Percentiles rank a stretch among this genome's conserved stretches.
Conservation (phyloP, 2,113 vertebrate genomes). For the Pampusana beccarii region DNA sequence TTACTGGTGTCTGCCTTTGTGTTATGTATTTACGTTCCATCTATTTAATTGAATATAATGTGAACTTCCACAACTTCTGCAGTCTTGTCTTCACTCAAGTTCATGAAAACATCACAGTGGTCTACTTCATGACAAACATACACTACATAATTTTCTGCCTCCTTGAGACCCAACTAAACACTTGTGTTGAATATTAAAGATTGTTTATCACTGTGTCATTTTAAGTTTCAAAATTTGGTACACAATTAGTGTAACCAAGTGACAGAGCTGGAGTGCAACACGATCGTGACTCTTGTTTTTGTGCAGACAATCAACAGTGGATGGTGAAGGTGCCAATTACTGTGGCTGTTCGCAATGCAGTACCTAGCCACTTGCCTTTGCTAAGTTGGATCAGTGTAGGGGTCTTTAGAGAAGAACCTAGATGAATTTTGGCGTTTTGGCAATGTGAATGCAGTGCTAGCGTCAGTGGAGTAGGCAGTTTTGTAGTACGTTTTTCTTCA, state of each 20-base stretch:
- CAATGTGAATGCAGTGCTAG: not conserved
- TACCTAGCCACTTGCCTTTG: not conserved
- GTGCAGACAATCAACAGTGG: not conserved
- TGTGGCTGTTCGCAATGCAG: not conserved
- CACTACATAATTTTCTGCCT: not conserved
- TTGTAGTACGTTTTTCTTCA: not conserved
- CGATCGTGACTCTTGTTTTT: not conserved
- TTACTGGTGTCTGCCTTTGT: not conserved
- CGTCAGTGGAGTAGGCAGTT: not conserved
- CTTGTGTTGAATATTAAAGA: not conserved
- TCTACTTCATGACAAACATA: not conserved
- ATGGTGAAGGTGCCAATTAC: not conserved
- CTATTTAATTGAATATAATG: not conserved
- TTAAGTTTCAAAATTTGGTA: not conserved
- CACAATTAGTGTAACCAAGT: not conserved
- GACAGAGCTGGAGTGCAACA: not conserved
- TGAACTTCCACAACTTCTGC: not conserved
- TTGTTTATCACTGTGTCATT: not conserved
- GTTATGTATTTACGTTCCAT: not conserved
- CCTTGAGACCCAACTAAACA: not conserved
- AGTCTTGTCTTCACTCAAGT: not conserved
- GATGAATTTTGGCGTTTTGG: not conserved
- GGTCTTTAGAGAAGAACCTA: not conserved
- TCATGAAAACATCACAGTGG: not conserved
- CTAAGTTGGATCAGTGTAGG: not conserved